Evolutionary conservation across 2,113 vertebrate genomes (phyloP), one percentile per base, ranked within the genome.

Genomic region (Ancistrus triradiatus): DNA sequence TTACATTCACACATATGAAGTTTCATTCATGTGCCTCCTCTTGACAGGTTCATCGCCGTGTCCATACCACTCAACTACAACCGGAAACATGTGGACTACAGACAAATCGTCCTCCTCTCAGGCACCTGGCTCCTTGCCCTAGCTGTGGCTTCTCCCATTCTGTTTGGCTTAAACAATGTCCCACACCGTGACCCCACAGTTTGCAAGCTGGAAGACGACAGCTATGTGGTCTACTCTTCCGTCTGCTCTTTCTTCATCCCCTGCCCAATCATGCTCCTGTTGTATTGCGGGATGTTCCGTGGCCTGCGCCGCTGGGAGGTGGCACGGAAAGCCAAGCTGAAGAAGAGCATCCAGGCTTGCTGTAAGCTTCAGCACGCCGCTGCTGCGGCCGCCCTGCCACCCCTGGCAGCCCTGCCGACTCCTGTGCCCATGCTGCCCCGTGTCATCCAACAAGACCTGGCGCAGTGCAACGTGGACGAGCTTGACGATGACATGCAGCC

Each of bases 221-320:
- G 87, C 83, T 97, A 95, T 33, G 84, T 98, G 1, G 82, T 98
- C 1, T 95, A 91, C 59, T 96, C 95, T 4, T 97, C 94, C 2
- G 80, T 95, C 42, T 97, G 95, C 78, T 98, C 95, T 77, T 98
- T 96, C 82, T 92, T 98, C 82, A 87, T 98, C 69, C 95, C 95
- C 13, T 96, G 95, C 63, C 95, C 93, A 17, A 81, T 95, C 76
- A 94, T 96, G 95, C 82, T 98, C 55, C 80, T 96, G 66, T 90
- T 98, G 27, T 97, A 94, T 83, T 89, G 89, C 1, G 91, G 92
- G 46, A 88, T 95, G 68, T 93, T 94, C 80, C 88, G 87, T 0
- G 90, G 92, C 51, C 90, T 97, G 43, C 85, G 59, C 46, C 87
- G 77, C 25, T 94, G 95, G 95, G 92, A 93, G 65, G 90, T 87